These are phyloP conservation scores for Podargus strigoides DNA, from an alignment of 2,797 vertebrate species.

Conservation along the genomic window DNA sequence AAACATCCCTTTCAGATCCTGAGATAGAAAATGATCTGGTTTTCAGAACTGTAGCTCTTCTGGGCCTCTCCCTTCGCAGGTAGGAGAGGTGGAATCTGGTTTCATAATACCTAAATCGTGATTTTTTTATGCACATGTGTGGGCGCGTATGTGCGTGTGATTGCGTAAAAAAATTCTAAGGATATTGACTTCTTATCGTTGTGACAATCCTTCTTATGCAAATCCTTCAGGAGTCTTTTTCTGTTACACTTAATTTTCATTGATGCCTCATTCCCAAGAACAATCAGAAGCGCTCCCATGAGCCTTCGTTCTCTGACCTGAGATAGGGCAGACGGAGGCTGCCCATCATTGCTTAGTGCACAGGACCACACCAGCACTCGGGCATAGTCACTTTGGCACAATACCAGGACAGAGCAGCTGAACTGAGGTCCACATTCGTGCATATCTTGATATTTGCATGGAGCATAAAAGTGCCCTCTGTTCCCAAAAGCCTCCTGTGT, in stretches of 20 bases:
- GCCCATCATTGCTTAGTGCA: background rate
- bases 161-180: background rate
- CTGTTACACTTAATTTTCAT: background rate
- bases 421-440: background rate
- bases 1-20: background rate
- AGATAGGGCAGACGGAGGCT: background rate
- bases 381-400: rapidly evolving
- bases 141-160: no score
- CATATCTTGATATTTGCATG: background rate
- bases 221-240: background rate
- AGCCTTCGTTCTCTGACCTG: background rate
- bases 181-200: background rate
- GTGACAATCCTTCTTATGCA: background rate
- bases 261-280: background rate
- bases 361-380: background rate
- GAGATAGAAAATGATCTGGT: background rate
- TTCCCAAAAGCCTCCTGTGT: background rate
- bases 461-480: background rate
- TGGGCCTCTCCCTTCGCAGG: background rate
- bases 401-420: background rate
- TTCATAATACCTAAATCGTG: background rate
- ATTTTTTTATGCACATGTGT: background rate
- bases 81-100: background rate
- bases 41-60: background rate
- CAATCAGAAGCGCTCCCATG: rapidly evolving